These are phyloP conservation scores for Aleiodes sp. DNA, from an alignment of 1,140 invertebrate genomes.

Conservation along the genomic window DNA sequence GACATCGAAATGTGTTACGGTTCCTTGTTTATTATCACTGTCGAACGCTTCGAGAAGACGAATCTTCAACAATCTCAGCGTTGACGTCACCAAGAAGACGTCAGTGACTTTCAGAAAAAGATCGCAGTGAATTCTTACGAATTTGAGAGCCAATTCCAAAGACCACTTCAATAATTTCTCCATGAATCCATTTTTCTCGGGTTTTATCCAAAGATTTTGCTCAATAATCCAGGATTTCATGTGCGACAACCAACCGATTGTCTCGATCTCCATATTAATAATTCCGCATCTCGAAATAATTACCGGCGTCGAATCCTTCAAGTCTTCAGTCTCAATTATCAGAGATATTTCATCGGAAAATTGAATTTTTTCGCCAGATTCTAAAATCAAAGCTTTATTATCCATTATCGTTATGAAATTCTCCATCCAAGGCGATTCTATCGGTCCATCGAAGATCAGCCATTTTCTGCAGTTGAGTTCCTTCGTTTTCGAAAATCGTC, in stretches of 20 bases:
- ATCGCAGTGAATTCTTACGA: conserved; percentile 61
- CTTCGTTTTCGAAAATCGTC: conserved; percentile 47
- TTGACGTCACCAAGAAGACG: conserved; percentile 62
- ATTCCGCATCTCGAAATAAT: conserved; percentile 75
- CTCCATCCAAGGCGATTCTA: conserved; percentile 75
- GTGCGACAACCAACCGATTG: conserved; percentile 57
- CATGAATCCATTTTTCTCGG: background rate
- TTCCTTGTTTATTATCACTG: conserved; percentile 44
- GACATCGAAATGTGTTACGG: conserved; percentile 42
- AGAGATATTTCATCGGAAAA: conserved; percentile 69
- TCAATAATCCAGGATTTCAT: conserved; percentile 66
- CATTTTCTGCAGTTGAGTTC: conserved; percentile 64
- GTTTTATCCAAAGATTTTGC: conserved; percentile 11
- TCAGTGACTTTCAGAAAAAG: conserved; percentile 64
- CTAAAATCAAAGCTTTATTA: conserved; percentile 69
- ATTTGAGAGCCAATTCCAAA: conserved; percentile 63
- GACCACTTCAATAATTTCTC: conserved; percentile 69
- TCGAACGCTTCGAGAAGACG: conserved; percentile 64
- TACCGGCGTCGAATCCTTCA: conserved; percentile 70
- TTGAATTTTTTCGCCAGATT: conserved; percentile 71
- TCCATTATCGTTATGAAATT: conserved; percentile 75
- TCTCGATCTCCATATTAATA: conserved; percentile 71
- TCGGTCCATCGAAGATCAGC: conserved; percentile 73
- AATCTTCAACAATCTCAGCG: conserved; percentile 69
- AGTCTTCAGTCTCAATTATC: conserved; percentile 76